phyloP scores from a whole-genome alignment of 2,888 invertebrate species.

The Sinelater perroti region DNA sequence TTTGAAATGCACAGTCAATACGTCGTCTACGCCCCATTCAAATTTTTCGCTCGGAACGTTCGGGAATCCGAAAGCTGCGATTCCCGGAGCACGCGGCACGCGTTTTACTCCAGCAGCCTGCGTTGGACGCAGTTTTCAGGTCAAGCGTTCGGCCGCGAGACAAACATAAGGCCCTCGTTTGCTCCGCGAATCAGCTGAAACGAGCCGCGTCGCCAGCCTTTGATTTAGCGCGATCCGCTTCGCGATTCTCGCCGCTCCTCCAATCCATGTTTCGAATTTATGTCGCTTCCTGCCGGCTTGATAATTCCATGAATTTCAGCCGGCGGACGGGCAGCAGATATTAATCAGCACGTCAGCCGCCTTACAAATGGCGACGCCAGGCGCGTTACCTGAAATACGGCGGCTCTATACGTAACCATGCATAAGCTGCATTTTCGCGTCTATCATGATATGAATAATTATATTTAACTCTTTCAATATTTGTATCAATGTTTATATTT shows the following conservation, averaged over 20 bases:
- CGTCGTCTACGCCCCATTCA: no score
- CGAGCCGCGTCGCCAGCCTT: neutral
- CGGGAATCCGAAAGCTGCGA: no score
- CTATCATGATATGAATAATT: no score
- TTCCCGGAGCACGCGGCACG: no score
- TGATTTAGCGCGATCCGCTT: conserved; percentile 1
- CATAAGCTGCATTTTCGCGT: conserved; percentile 21
- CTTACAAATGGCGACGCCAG: neutral
- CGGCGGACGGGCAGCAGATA: conserved; percentile 17
- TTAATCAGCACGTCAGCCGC: conserved; percentile 26
- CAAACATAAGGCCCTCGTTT: conserved; percentile 7
- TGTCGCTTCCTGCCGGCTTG: conserved; percentile 21
- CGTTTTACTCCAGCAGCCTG: no score
- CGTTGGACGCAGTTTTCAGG: no score
- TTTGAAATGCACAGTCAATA: no score
- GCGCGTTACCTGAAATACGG: conserved; percentile 13
- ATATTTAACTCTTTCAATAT: no score
- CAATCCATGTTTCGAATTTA: conserved; percentile 27
- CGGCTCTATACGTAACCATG: conserved; percentile 2
- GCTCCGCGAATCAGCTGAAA: no score
- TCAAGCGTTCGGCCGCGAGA: conserved; percentile 3
- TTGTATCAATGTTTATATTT: no score
- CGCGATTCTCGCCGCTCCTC: conserved; percentile 1
- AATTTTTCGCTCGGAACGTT: no score
- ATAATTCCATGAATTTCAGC: conserved; percentile 28